A percentile compares a stretch with the other conserved stretches of the same genome.
Conservation (phyloP, 1,140 invertebrate species). For the Rhynchophorus ferrugineus region DNA sequence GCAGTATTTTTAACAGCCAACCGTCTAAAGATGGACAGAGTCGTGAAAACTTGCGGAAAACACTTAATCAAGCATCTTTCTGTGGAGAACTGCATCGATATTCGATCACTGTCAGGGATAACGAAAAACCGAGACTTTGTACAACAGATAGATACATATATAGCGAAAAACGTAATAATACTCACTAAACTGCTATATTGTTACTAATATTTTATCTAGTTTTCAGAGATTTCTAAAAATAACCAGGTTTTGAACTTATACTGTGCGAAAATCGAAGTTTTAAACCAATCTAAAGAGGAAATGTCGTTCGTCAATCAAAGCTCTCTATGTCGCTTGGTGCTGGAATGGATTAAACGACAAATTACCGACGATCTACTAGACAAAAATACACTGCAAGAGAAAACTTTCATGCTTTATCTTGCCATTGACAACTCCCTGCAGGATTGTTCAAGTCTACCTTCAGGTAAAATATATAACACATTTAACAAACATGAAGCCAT, state of each 20-base stretch:
- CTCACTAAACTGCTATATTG: not conserved
- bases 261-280: conserved; percentile 57
- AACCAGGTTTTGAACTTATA: conserved; percentile 53
- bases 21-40: conserved; percentile 64
- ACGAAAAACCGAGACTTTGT: conserved; percentile 53
- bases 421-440: conserved; percentile 68
- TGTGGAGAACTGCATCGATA: conserved; percentile 62
- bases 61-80: conserved; percentile 61
- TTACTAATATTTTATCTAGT: conserved; percentile 38
- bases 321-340: conserved; percentile 56
- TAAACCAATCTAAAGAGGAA: conserved; percentile 56
- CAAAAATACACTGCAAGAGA: conserved; percentile 45
- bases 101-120: conserved; percentile 60
- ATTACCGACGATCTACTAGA: conserved; percentile 43
- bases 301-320: conserved; percentile 50
- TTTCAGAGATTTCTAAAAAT: conserved; percentile 50
- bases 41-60: conserved; percentile 61
- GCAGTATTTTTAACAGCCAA: conserved; percentile 67
- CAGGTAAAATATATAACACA: no score
- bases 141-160: conserved; percentile 60
- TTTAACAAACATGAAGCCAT: no score
- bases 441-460: conserved; percentile 68
- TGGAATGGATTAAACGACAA: conserved; percentile 60
- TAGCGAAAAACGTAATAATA: conserved; percentile 57
- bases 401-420: conserved; percentile 72